Evolutionary conservation across 2,797 vertebrate species (phyloP).

Genomic region (Serranus cabrilla): DNA sequence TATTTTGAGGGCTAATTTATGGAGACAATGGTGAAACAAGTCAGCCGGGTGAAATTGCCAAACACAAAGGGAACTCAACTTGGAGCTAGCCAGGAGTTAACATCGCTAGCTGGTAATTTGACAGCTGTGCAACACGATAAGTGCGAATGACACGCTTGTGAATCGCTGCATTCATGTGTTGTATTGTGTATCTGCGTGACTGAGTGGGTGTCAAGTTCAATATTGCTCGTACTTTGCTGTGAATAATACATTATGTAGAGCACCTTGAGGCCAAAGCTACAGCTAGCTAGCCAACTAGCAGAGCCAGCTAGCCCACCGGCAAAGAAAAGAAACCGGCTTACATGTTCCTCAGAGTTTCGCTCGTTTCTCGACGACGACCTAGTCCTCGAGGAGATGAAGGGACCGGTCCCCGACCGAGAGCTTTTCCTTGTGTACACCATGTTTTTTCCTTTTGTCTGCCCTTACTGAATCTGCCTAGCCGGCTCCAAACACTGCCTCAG

Average conservation of each 20-base stretch:
- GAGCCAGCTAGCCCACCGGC: slow-evolving; percentile 76
- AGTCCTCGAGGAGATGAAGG: slow-evolving; percentile 88
- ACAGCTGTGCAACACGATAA: slow-evolving; percentile 43
- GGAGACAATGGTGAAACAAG: slow-evolving; percentile 65
- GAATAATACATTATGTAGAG: slow-evolving; percentile 50
- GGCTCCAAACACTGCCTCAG: slow-evolving; percentile 85
- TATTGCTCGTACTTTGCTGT: slow-evolving; percentile 3
- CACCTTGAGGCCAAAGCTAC: slow-evolving; percentile 76
- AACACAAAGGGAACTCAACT: slow-evolving; percentile 90
- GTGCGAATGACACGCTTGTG: neutral
- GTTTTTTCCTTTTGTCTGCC: slow-evolving; percentile 70
- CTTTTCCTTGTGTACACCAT: slow-evolving; percentile 97
- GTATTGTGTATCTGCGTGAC: slow-evolving; percentile 6
- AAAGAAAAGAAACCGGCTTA: slow-evolving; percentile 83
- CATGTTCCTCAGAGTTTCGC: slow-evolving; percentile 85
- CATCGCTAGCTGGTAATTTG: slow-evolving; percentile 63
- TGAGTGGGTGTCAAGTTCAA: slow-evolving; percentile 66
- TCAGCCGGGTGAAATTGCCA: slow-evolving; percentile 68
- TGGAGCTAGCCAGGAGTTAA: slow-evolving; percentile 72
- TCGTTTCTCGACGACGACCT: slow-evolving; percentile 85
- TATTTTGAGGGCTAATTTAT: neutral
- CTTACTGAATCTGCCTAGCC: slow-evolving; percentile 74
- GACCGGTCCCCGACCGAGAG: slow-evolving; percentile 80
- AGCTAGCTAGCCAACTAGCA: slow-evolving; percentile 70
- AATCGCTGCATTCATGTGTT: neutral